Conservation (phyloP, 2,888 invertebrate genomes). For the Folsomia candida region DNA sequence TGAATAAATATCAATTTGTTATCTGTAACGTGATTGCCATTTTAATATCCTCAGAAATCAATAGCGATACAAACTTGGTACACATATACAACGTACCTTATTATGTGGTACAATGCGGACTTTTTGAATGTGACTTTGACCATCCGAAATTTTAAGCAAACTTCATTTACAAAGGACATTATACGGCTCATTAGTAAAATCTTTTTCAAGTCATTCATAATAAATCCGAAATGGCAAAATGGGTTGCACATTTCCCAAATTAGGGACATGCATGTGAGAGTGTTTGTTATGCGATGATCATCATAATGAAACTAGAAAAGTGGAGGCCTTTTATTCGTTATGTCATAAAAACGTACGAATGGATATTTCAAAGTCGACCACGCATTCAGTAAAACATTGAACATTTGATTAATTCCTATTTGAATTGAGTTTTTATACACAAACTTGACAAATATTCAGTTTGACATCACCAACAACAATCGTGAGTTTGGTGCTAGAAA, state of each 20-base stretch:
- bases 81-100: too few relatives aligned
- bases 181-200: too few relatives aligned
- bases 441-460: not conserved
- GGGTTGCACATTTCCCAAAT: not conserved
- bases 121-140: too few relatives aligned
- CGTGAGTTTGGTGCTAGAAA: not conserved
- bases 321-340: too few relatives aligned
- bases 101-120: too few relatives aligned
- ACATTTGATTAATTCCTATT: not conserved
- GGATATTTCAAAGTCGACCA: conserved; percentile 2
- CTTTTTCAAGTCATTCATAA: too few relatives aligned
- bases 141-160: too few relatives aligned
- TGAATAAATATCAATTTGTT: not conserved
- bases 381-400: not conserved
- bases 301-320: not conserved
- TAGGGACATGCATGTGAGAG: not conserved
- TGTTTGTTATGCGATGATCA: not conserved
- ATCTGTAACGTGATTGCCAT: not conserved
- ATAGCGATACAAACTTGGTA: too few relatives aligned
- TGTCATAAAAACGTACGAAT: too few relatives aligned
- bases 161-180: too few relatives aligned
- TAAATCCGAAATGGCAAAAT: not conserved
- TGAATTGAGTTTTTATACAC: conserved; percentile 7
- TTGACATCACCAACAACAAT: not conserved
- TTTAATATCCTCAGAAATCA: too few relatives aligned